phyloP scores from a whole-genome alignment of 2,888 invertebrate species.

The Selenia dentaria region DNA sequence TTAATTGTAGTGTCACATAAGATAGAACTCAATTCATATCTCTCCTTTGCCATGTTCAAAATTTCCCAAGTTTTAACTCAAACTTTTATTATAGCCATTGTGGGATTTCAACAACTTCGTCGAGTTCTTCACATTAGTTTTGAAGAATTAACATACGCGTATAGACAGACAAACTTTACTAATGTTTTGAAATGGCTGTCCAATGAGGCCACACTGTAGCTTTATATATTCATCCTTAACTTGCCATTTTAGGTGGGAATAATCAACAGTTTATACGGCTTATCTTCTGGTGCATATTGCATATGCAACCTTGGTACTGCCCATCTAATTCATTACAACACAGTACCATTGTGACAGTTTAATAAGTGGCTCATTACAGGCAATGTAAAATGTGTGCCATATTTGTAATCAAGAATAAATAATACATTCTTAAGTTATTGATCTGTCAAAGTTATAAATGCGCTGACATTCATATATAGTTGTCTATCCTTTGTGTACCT shows the following conservation, averaged over 20 bases:
- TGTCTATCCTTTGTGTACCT: too few relatives aligned
- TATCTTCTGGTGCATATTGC: conserved; percentile 1
- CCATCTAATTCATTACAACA: conserved; percentile 8
- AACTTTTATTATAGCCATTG: too few relatives aligned
- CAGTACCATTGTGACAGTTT: conserved; percentile 5
- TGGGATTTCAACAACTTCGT: too few relatives aligned
- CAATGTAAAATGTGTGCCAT: background rate
- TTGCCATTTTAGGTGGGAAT: conserved; percentile 8
- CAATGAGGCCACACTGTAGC: conserved; percentile 13
- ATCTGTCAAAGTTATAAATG: background rate
- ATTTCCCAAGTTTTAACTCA: too few relatives aligned
- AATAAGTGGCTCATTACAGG: background rate
- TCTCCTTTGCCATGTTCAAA: too few relatives aligned
- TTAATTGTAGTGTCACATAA: too few relatives aligned
- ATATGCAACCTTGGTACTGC: conserved; percentile 8
- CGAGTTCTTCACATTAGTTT: too few relatives aligned
- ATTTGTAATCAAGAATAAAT: background rate
- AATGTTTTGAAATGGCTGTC: conserved; percentile 22
- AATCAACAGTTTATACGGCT: conserved; percentile 4
- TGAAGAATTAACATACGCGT: too few relatives aligned
- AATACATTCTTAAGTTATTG: background rate
- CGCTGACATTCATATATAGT: too few relatives aligned
- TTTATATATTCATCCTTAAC: conserved; percentile 9
- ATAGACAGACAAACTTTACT: too few relatives aligned
- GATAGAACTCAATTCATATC: too few relatives aligned